A percentile compares a stretch with the other conserved stretches of the same genome.
These are phyloP conservation scores for Melierax canorus DNA, from an alignment of 2,113 vertebrate genomes.

Conservation along the genomic window DNA sequence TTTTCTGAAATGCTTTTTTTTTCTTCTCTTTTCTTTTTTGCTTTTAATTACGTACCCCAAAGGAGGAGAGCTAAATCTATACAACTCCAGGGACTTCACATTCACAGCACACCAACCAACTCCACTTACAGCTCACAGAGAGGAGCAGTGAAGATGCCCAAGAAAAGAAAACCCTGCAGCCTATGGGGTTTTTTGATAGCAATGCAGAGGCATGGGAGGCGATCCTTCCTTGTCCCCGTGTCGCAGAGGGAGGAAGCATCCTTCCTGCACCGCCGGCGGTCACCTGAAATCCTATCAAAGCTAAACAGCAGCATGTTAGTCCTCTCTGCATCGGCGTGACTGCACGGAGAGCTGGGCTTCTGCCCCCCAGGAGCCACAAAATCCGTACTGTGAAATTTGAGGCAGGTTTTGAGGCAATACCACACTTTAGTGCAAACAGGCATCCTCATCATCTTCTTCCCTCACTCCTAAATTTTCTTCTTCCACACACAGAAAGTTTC, in stretches of 20 bases:
- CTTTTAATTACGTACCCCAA: background rate
- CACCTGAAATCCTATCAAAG: background rate
- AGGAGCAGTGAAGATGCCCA: background rate
- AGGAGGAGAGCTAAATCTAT: background rate
- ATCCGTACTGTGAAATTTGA: background rate
- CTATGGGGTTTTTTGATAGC: background rate
- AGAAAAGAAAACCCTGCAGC: background rate
- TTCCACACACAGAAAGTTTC: background rate
- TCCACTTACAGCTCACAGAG: background rate
- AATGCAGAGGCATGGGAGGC: rapidly evolving
- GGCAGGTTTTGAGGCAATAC: background rate
- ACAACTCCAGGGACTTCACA: background rate
- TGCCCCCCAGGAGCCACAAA: background rate
- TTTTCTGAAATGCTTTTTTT: background rate
- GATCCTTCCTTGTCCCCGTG: background rate
- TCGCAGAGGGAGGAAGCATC: background rate
- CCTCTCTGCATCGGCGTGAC: background rate
- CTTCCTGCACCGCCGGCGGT: background rate
- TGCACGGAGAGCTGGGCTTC: rapidly evolving
- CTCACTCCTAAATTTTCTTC: background rate
- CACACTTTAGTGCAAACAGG: background rate
- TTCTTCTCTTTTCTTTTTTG: background rate
- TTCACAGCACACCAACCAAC: background rate
- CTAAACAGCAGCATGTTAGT: background rate
- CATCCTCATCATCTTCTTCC: background rate